These are phyloP conservation scores for Eupsilia transversa DNA, from an alignment of 2,888 invertebrate genomes.

Conservation along the genomic window DNA sequence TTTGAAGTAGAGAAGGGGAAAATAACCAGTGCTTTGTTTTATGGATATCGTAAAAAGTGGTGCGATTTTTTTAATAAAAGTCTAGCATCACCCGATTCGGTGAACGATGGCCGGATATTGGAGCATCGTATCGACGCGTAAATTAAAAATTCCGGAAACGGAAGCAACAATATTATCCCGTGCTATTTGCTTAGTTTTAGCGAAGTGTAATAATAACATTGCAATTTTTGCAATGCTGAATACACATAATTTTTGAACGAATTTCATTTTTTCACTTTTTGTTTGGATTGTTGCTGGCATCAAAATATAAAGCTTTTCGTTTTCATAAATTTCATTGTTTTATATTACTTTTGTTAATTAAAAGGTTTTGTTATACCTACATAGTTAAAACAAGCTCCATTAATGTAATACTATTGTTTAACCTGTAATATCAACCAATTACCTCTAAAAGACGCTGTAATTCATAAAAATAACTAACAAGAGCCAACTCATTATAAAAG, in stretches of 20 bases:
- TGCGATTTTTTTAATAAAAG: slow-evolving; percentile 56
- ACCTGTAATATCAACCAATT: slow-evolving; percentile 9
- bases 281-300: not conserved
- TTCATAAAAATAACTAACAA: slow-evolving; percentile 51
- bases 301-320: not conserved
- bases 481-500: slow-evolving; percentile 60
- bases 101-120: slow-evolving; percentile 78
- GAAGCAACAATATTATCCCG: slow-evolving; percentile 65
- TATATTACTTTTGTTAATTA: not conserved
- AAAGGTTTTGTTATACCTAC: not conserved
- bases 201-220: slow-evolving; percentile 29
- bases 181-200: slow-evolving; percentile 69
- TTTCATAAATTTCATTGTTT: not conserved
- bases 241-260: slow-evolving; percentile 16
- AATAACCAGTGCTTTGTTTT: slow-evolving; percentile 63
- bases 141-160: slow-evolving; percentile 80
- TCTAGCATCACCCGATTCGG: slow-evolving; percentile 59
- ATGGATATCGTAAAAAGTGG: slow-evolving; percentile 61
- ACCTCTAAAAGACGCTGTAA: slow-evolving; percentile 38
- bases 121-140: slow-evolving; percentile 74
- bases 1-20: slow-evolving; percentile 37
- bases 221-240: slow-evolving; percentile 5
- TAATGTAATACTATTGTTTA: slow-evolving; percentile 2
- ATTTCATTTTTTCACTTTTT: not conserved
- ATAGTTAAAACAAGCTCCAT: not conserved